Percentiles rank a stretch among this genome's conserved stretches.
Evolutionary conservation across 2,888 invertebrate species (phyloP).

Genomic region (Yponomeuta cagnagella): DNA sequence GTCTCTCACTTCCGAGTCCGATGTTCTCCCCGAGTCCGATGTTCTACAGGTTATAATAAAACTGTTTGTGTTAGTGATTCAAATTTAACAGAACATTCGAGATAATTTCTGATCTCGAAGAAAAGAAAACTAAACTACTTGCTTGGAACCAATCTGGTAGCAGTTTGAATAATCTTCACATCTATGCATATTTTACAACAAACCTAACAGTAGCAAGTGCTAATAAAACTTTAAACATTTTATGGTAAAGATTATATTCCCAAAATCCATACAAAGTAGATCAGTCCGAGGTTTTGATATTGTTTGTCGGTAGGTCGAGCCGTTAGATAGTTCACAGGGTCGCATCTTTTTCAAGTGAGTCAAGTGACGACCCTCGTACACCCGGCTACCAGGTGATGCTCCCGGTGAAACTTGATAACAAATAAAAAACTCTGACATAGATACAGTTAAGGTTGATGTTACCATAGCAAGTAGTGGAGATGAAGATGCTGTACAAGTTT

Average conservation of each 20-base stretch:
- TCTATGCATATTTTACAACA: neutral
- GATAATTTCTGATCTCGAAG: neutral
- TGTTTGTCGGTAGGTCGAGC: conserved; percentile 47
- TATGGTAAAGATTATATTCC: neutral
- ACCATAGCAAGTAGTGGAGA: conserved; percentile 13
- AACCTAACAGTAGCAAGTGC: neutral
- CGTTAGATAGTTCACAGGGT: conserved; percentile 61
- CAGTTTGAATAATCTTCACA: neutral
- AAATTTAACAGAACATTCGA: neutral
- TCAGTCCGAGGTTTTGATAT: conserved; percentile 30
- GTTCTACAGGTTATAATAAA: too few species aligned
- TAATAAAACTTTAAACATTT: neutral
- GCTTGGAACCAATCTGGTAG: neutral
- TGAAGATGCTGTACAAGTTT: conserved; percentile 34
- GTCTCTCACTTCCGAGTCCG: too few species aligned
- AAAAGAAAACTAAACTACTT: neutral
- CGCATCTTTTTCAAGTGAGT: conserved; percentile 70
- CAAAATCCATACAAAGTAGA: conserved; percentile 14
- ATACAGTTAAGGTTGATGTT: neutral
- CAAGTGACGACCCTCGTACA: conserved; percentile 69
- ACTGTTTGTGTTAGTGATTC: too few species aligned
- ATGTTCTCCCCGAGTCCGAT: too few species aligned
- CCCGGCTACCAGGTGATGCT: conserved; percentile 59
- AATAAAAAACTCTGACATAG: conserved; percentile 29
- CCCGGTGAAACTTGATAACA: conserved; percentile 20